phyloP scores from a whole-genome alignment of 1,140 invertebrate species.

The Hydropsyche tenuis region DNA sequence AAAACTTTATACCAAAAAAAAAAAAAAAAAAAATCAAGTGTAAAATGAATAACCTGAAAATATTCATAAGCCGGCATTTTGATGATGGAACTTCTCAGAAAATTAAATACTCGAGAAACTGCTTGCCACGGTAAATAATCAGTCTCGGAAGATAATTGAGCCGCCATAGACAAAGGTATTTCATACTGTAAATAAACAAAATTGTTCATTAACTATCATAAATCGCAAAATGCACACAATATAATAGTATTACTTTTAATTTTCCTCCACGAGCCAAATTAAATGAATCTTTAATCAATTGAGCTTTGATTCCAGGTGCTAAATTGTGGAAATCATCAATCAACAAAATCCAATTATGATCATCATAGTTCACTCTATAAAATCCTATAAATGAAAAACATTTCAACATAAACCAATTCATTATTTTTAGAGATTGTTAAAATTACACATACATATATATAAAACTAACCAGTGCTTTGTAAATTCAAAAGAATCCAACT shows the following conservation, averaged over 20 bases:
- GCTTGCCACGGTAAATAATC: conserved; percentile 67
- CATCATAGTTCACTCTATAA: conserved; percentile 74
- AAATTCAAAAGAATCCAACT: conserved; percentile 62
- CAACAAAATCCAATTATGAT: conserved; percentile 66
- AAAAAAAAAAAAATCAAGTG: conserved; percentile 11
- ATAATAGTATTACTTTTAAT: conserved; percentile 43
- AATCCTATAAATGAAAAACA: conserved; percentile 60
- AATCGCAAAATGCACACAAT: neutral
- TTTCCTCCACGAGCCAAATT: conserved; percentile 65
- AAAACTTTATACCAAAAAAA: too few species aligned
- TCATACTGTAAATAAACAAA: conserved; percentile 53
- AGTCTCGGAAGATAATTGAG: conserved; percentile 62
- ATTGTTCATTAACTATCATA: neutral
- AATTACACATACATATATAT: neutral
- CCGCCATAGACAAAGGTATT: conserved; percentile 59
- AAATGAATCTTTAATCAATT: conserved; percentile 77
- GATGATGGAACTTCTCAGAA: conserved; percentile 18
- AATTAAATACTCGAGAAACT: conserved; percentile 48
- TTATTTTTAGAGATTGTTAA: conserved; percentile 1
- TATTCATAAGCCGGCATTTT: conserved; percentile 36
- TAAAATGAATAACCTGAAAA: conserved; percentile 3
- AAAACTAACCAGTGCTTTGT: conserved; percentile 47
- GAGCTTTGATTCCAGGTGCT: conserved; percentile 69
- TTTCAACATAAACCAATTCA: neutral
- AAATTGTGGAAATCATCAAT: conserved; percentile 64